Conservation (phyloP, 2,797 vertebrate species). For the Prionace glauca region DNA sequence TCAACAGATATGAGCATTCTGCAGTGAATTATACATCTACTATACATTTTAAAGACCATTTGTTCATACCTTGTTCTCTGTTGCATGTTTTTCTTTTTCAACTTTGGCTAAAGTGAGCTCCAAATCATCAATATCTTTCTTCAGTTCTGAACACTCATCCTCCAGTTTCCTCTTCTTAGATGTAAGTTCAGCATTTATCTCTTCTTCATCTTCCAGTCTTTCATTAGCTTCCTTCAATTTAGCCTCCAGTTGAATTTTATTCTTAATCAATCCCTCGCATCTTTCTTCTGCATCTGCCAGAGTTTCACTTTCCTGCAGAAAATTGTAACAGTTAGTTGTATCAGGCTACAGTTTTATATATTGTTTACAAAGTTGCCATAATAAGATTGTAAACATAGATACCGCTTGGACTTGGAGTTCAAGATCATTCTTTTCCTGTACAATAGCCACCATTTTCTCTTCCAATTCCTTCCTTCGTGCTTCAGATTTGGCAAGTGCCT, state of each 20-base stretch:
- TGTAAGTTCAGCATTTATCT: slow-evolving; percentile 74
- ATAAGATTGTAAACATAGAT: neutral
- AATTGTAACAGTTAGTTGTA: neutral
- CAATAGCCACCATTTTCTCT: slow-evolving; percentile 76
- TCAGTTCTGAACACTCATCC: slow-evolving; percentile 75
- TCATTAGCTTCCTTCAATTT: slow-evolving; percentile 72
- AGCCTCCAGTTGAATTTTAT: slow-evolving; percentile 72
- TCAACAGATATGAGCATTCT: neutral
- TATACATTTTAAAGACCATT: neutral
- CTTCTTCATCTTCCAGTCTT: slow-evolving; percentile 73
- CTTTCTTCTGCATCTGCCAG: slow-evolving; percentile 73
- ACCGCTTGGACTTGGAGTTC: slow-evolving; percentile 72
- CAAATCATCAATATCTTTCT: slow-evolving; percentile 80
- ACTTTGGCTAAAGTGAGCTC: slow-evolving; percentile 80
- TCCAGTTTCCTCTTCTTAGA: slow-evolving; percentile 80
- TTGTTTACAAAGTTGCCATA: neutral
- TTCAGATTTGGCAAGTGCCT: slow-evolving; percentile 68
- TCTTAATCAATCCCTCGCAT: slow-evolving; percentile 75
- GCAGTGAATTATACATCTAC: neutral
- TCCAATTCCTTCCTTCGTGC: slow-evolving; percentile 79
- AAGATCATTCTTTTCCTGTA: slow-evolving; percentile 81
- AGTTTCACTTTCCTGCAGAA: slow-evolving; percentile 67
- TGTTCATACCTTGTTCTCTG: slow-evolving; percentile 66
- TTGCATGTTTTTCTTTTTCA: slow-evolving; percentile 82
- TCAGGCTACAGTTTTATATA: neutral